These are phyloP conservation scores for Ormia ochracea DNA, from an alignment of 2,888 invertebrate genomes.

Conservation along the genomic window DNA sequence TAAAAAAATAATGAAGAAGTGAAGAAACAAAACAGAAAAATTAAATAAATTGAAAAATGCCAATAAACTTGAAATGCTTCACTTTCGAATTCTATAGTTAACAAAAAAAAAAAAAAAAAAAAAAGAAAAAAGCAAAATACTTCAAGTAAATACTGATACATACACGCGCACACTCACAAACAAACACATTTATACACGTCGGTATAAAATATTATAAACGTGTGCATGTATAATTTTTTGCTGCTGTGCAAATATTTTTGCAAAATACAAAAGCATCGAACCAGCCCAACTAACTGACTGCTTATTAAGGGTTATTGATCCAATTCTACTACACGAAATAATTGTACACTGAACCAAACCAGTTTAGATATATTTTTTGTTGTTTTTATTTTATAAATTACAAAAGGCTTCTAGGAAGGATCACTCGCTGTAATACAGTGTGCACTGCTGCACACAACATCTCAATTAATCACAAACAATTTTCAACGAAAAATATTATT, in stretches of 20 bases:
- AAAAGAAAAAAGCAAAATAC: no score
- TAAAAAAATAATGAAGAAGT: no score
- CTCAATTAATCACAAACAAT: slow-evolving; percentile 52
- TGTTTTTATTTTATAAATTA: neutral
- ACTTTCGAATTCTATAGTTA: slow-evolving; percentile 37
- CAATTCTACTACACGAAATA: slow-evolving; percentile 32
- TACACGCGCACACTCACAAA: neutral
- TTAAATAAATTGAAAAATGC: slow-evolving; percentile 53
- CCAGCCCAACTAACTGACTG: slow-evolving; percentile 15
- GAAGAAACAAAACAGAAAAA: slow-evolving; percentile 37
- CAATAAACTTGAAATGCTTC: slow-evolving; percentile 62
- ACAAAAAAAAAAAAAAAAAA: slow-evolving; percentile 12
- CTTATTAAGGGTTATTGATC: slow-evolving; percentile 57
- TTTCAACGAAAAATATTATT: neutral
- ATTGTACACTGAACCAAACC: slow-evolving; percentile 23
- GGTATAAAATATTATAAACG: slow-evolving; percentile 1
- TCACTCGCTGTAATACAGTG: neutral
- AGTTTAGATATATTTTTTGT: neutral
- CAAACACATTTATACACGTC: neutral
- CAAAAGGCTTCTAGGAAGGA: slow-evolving; percentile 19
- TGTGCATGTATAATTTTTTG: neutral
- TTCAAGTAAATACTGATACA: neutral
- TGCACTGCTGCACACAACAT: slow-evolving; percentile 29
- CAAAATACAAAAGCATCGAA: slow-evolving; percentile 24
- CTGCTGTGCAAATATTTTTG: slow-evolving; percentile 45